phyloP scores from a whole-genome alignment of 1,140 invertebrate species.

The Ephestia elutella region DNA sequence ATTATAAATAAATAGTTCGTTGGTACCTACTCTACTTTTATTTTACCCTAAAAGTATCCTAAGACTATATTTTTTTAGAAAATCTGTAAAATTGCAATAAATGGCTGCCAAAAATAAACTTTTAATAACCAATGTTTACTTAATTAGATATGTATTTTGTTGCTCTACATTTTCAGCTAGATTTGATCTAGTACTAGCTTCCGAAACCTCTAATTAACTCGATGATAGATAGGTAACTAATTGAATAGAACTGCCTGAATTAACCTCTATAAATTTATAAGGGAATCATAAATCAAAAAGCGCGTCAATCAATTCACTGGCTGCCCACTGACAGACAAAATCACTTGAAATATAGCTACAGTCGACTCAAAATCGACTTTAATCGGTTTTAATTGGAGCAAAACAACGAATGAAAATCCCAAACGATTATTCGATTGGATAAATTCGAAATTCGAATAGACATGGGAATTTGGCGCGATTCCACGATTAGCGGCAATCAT shows the following conservation, averaged over 20 bases:
- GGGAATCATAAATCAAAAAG: conserved; percentile 45
- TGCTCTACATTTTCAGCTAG: too few species aligned
- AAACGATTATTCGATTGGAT: conserved; percentile 47
- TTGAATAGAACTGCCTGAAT: conserved; percentile 43
- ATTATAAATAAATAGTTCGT: too few species aligned
- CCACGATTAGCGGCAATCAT: conserved; percentile 63
- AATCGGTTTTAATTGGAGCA: conserved; percentile 67
- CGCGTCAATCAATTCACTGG: conserved; percentile 40
- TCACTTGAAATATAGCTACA: conserved; percentile 56
- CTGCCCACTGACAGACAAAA: conserved; percentile 47
- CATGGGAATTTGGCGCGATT: conserved; percentile 56
- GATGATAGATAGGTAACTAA: conserved; percentile 34
- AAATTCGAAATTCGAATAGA: conserved; percentile 44
- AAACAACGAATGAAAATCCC: conserved; percentile 36
- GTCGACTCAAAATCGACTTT: conserved; percentile 55
- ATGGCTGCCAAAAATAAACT: too few species aligned
- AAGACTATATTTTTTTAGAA: too few species aligned
- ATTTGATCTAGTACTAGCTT: too few species aligned
- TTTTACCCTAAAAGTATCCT: too few species aligned
- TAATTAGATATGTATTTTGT: too few species aligned
- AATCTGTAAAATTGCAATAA: too few species aligned
- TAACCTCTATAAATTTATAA: conserved; percentile 55
- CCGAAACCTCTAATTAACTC: not conserved
- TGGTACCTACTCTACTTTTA: too few species aligned
- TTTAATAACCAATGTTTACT: too few species aligned